Percentiles rank a stretch among this genome's conserved stretches.
phyloP scores from a whole-genome alignment of 1,140 invertebrate species.

The Berghia stephanieae region DNA sequence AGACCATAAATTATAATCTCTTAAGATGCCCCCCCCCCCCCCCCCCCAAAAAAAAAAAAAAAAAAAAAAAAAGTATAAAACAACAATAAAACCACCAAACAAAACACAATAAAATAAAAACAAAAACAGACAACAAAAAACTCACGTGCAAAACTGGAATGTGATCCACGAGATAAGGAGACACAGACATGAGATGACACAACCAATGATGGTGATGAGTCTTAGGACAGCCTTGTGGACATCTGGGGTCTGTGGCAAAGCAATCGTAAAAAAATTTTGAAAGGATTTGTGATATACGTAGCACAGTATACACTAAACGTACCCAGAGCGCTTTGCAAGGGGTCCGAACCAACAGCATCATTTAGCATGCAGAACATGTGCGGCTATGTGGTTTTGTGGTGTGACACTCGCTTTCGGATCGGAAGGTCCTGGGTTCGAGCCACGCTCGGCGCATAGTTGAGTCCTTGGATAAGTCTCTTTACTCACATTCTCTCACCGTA shows the following conservation, averaged over 20 bases:
- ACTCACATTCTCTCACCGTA: too few relatives aligned
- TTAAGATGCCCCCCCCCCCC: background rate
- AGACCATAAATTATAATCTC: background rate
- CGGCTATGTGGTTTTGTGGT: too few relatives aligned
- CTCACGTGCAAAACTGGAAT: constrained; percentile 80
- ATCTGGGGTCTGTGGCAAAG: constrained; percentile 43
- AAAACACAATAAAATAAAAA: background rate
- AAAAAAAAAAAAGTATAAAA: background rate
- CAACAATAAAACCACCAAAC: background rate
- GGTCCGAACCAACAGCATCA: too few relatives aligned
- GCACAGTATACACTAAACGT: too few relatives aligned
- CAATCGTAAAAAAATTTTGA: too few relatives aligned
- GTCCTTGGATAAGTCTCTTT: too few relatives aligned
- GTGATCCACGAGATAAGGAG: constrained; percentile 83
- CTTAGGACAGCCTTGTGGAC: constrained; percentile 73
- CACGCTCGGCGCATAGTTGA: too few relatives aligned
- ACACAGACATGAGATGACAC: constrained; percentile 85
- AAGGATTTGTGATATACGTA: too few relatives aligned
- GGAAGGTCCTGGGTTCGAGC: too few relatives aligned
- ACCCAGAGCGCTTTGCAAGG: too few relatives aligned
- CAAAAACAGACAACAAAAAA: constrained; percentile 27
- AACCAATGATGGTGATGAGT: constrained; percentile 85
- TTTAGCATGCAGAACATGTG: too few relatives aligned
- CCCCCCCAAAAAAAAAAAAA: background rate
- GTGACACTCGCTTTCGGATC: too few relatives aligned